phyloP scores from a whole-genome alignment of 2,888 invertebrate species.

The Dasypolia templi region DNA sequence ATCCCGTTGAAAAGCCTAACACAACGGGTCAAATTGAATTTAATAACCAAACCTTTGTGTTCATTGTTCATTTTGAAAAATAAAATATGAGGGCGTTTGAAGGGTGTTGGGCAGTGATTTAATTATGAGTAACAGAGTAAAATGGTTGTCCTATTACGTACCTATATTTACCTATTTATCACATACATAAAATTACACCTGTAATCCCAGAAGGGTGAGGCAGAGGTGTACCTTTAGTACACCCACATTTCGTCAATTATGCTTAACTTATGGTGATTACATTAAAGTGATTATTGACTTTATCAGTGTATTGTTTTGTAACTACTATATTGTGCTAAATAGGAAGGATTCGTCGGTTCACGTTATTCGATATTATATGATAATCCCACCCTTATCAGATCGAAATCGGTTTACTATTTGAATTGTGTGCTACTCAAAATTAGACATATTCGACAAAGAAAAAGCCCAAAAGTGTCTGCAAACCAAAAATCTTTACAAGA shows the following conservation, averaged over 20 bases:
- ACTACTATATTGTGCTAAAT: background rate
- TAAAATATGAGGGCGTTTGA: conserved; percentile 26
- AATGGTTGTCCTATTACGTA: conserved; percentile 9
- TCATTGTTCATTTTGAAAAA: conserved; percentile 42
- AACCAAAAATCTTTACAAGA: conserved; percentile 11
- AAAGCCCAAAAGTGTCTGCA: background rate
- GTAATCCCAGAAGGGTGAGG: too few relatives aligned
- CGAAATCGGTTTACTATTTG: background rate
- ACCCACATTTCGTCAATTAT: too few relatives aligned
- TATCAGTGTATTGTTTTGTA: background rate
- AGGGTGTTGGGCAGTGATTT: conserved; percentile 34
- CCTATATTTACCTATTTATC: background rate
- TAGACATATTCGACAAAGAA: background rate
- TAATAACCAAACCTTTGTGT: conserved; percentile 51
- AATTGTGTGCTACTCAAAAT: background rate
- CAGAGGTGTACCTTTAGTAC: too few relatives aligned
- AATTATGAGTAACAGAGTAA: conserved; percentile 38
- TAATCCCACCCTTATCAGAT: background rate
- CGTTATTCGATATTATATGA: background rate
- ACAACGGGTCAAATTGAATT: conserved; percentile 51
- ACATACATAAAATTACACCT: too few relatives aligned
- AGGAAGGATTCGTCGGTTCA: background rate
- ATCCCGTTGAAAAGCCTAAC: conserved; percentile 25
- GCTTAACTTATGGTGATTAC: too few relatives aligned
- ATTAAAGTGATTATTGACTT: background rate